Evolutionary conservation across 2,888 invertebrate species (phyloP).

Genomic region (Venustoraphidia nigricollis): DNA sequence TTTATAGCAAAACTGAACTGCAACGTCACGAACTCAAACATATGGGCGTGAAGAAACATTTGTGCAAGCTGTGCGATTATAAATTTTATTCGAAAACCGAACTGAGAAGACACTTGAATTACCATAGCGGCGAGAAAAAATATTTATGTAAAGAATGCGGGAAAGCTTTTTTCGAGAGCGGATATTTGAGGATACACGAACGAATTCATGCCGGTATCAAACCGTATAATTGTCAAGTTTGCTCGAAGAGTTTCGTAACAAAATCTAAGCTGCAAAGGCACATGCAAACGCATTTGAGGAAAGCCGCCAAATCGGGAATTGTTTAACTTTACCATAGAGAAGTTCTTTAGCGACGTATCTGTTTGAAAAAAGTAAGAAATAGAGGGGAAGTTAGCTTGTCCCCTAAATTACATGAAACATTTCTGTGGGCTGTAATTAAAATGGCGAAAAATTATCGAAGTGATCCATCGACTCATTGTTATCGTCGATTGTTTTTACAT

Average conservation of each 20-base stretch:
- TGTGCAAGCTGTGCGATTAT: slow-evolving; percentile 20
- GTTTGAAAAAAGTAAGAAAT: too few relatives aligned
- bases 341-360: too few relatives aligned
- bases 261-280: slow-evolving; percentile 23
- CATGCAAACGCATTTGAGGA: slow-evolving; percentile 16
- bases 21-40: slow-evolving; percentile 21
- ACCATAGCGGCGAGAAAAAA: slow-evolving; percentile 21
- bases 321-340: slow-evolving; percentile 15
- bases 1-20: slow-evolving; percentile 20
- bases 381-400: too few relatives aligned
- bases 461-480: too few relatives aligned
- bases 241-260: slow-evolving; percentile 21
- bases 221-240: slow-evolving; percentile 20
- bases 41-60: slow-evolving; percentile 17
- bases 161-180: slow-evolving; percentile 22
- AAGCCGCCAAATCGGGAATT: neutral
- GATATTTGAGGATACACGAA: slow-evolving; percentile 22
- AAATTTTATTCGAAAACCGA: slow-evolving; percentile 22
- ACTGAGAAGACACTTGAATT: slow-evolving; percentile 20
- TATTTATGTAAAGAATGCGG: slow-evolving; percentile 20
- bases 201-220: slow-evolving; percentile 22
- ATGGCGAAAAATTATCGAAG: too few relatives aligned
- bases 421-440: too few relatives aligned
- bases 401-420: too few relatives aligned
- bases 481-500: too few relatives aligned